A percentile compares a stretch with the other conserved stretches of the same genome.
phyloP scores from a whole-genome alignment of 92 coral and sea anemone species.

The Parazoanthus atlanticus region DNA sequence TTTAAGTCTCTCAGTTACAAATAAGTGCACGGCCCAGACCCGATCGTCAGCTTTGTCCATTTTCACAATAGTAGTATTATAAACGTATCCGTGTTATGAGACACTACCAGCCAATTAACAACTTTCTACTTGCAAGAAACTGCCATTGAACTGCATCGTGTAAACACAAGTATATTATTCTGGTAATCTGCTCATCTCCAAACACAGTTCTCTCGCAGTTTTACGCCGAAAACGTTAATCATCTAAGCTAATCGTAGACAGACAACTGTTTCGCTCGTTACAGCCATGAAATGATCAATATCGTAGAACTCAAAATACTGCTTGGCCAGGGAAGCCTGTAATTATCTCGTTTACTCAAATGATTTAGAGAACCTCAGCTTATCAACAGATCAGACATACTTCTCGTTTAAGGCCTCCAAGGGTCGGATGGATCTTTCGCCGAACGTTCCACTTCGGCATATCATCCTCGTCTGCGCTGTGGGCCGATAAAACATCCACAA shows the following conservation, averaged over 20 bases:
- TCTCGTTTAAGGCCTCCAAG: conserved; percentile 8
- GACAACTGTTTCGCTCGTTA: not conserved
- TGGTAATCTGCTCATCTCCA: not conserved
- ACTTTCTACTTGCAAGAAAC: conserved; percentile 1
- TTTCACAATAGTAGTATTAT: not conserved
- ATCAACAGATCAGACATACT: not conserved
- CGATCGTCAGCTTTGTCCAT: not conserved
- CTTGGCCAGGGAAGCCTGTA: not conserved
- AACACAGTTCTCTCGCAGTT: not conserved
- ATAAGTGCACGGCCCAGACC: no score
- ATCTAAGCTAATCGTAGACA: not conserved
- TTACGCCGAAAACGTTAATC: not conserved
- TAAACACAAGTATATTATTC: not conserved
- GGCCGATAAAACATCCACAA: conserved; percentile 3
- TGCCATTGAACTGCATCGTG: not conserved
- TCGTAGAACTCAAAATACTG: not conserved
- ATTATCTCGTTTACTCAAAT: not conserved
- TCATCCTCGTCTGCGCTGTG: not conserved
- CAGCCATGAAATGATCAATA: no score
- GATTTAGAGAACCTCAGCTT: not conserved
- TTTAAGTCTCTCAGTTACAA: no score
- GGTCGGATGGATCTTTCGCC: conserved; percentile 35
- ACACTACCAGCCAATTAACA: not conserved
- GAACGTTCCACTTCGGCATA: conserved; percentile 47
- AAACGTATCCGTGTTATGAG: not conserved